Evolutionary conservation across 2,797 vertebrate species (phyloP), one percentile per base, ranked within the genome.

Genomic region (Lophotriccus pileatus): DNA sequence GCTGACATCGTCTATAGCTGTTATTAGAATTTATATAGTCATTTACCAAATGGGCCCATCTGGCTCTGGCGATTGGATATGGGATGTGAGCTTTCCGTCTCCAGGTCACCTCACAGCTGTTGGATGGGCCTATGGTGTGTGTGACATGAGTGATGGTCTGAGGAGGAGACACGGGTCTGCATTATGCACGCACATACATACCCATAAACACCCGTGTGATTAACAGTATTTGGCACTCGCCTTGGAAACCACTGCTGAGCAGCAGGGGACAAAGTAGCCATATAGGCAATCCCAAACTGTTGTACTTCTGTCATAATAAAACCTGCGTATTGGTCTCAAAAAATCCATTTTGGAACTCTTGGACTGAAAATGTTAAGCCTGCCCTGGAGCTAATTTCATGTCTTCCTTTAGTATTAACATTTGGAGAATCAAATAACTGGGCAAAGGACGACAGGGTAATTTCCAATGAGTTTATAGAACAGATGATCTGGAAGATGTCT

Each of bases 11-110:
- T 93, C 89, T 74, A 72, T 84, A 86, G 73, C 73, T 87, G 69
- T 95, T 94, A 96, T 87, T 93, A 94, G 94, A 68, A 97, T 97
- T 93, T 94, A 96, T 94, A 91, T 39, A 59, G 85, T 91, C 73
- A 94, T 96, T 94, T 84, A 90, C 68, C 85, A 55, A 69, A 80
- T 1, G 6, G 69, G 47, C 84, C 58, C 85, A 94, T 74, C 91
- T 94, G 84, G 84, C 89, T 95, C 87, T 11, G 19, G 85, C 81
- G 84, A 94, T 50, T 96, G 92, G 76, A 58, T 93, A 73, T 50
- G 69, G 60, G 41, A 84, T 59, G 73, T 30, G 63, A 96, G 89
- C 59, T 91, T 92, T 96, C 90, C 80, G 63, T 95, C 93, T 95
- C 84, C 50, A 84, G 94, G 73, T 94, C 90, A 78, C 34, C 74